A percentile compares a stretch with the other conserved stretches of the same genome.
Conservation (phyloP, 2,888 invertebrate species). For the Ormyrus thymus region DNA sequence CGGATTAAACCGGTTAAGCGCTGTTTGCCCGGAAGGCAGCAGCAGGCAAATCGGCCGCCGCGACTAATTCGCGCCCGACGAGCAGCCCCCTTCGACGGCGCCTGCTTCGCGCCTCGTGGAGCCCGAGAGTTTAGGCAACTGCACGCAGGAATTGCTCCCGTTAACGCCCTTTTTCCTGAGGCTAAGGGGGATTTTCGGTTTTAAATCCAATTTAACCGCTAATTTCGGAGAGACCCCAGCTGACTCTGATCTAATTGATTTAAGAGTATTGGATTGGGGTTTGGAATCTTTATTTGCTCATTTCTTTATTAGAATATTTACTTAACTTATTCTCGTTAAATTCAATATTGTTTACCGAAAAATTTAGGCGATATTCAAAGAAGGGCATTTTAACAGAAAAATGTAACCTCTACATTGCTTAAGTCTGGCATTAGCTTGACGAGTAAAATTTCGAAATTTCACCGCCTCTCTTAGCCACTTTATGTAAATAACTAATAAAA, state of each 20-base stretch:
- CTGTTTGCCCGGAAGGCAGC: slow-evolving; percentile 55
- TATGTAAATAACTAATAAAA: slow-evolving; percentile 15
- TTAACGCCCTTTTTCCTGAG: no score
- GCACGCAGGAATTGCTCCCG: no score
- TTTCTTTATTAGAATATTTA: no score
- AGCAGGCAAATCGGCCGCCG: slow-evolving; percentile 9
- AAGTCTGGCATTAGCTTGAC: background rate
- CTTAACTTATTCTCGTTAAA: no score
- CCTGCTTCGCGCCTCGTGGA: background rate
- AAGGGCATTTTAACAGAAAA: background rate
- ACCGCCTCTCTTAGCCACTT: background rate
- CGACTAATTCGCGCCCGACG: slow-evolving; percentile 26
- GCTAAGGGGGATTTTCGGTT: background rate
- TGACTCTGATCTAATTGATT: no score
- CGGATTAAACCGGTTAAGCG: slow-evolving; percentile 63
- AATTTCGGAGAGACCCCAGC: background rate
- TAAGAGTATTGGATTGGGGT: no score
- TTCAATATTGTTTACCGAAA: background rate
- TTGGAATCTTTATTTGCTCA: no score
- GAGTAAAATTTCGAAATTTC: background rate
- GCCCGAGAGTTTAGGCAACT: no score
- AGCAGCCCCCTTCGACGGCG: background rate
- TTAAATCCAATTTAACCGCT: slow-evolving; percentile 30
- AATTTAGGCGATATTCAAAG: background rate
- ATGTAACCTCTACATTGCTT: no score